phyloP scores from a whole-genome alignment of 2,797 vertebrate genomes.

The Clarias fuscus region DNA sequence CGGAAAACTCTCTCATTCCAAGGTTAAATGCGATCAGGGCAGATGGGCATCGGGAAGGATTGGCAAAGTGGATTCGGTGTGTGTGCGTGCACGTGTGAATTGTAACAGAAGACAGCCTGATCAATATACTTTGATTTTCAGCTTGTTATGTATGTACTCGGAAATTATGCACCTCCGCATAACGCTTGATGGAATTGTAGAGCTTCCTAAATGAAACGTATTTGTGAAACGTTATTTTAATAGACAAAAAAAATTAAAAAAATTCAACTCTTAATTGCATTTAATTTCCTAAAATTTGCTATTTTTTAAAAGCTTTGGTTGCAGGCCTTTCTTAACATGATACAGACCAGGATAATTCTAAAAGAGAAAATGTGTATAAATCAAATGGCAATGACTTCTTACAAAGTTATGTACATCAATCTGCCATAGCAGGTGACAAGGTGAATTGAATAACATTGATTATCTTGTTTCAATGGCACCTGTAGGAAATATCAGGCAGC shows the following conservation, averaged over 20 bases:
- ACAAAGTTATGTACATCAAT: too few relatives aligned
- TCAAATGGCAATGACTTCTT: too few relatives aligned
- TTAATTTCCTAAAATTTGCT: background rate
- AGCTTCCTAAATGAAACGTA: conserved; percentile 8
- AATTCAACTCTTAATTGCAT: background rate
- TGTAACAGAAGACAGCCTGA: conserved; percentile 55
- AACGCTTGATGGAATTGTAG: background rate
- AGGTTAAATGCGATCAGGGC: conserved; percentile 76
- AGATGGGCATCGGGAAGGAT: conserved; percentile 35
- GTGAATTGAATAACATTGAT: too few relatives aligned
- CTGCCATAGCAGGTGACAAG: too few relatives aligned
- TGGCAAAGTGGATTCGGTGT: conserved; percentile 51
- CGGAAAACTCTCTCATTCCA: conserved; percentile 77
- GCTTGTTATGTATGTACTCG: conserved; percentile 48
- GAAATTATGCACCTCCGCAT: conserved; percentile 40
- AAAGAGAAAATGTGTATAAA: too few relatives aligned
- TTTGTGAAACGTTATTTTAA: background rate
- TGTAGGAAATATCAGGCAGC: too few relatives aligned
- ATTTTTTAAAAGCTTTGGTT: background rate
- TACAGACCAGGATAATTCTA: background rate
- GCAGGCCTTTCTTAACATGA: background rate
- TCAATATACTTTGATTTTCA: conserved; percentile 66
- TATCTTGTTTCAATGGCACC: too few relatives aligned
- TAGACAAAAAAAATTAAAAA: background rate
- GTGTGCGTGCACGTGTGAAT: conserved; percentile 53